Evolutionary conservation across 2,888 invertebrate species (phyloP).

Genomic region (Drosophila paranaensis): DNA sequence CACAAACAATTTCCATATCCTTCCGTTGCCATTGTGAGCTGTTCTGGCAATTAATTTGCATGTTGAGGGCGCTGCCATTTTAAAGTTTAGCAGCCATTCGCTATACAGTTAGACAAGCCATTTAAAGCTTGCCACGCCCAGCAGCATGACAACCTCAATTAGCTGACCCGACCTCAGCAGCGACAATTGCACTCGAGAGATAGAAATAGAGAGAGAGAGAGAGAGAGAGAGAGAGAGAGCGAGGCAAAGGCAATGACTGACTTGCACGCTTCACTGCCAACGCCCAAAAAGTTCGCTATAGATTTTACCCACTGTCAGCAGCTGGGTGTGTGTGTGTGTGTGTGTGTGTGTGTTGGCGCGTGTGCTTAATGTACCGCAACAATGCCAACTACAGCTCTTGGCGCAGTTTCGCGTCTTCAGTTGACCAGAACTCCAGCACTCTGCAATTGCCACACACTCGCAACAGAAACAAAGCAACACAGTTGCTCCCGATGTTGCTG

Average conservation of each 20-base stretch:
- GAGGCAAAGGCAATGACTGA: not conserved
- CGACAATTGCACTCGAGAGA: constrained; percentile 20
- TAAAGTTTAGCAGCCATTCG: constrained; percentile 36
- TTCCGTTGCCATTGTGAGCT: constrained; percentile 23
- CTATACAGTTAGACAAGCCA: constrained; percentile 18
- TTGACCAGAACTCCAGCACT: constrained; percentile 16
- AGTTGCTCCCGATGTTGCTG: not conserved
- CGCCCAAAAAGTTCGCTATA: constrained; percentile 26
- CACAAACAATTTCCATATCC: constrained; percentile 47
- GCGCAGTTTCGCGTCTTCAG: constrained; percentile 12
- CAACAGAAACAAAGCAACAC: constrained; percentile 22
- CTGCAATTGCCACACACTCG: not conserved
- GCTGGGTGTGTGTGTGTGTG: constrained; percentile 5
- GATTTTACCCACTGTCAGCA: constrained; percentile 18
- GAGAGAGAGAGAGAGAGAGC: not conserved
- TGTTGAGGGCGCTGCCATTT: constrained; percentile 49
- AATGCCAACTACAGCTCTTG: constrained; percentile 29
- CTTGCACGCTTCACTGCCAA: constrained; percentile 17
- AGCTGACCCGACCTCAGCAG: constrained; percentile 24
- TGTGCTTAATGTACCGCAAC: constrained; percentile 52
- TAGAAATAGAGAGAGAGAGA: not conserved
- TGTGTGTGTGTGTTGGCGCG: constrained; percentile 20
- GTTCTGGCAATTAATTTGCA: constrained; percentile 67
- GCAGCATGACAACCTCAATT: constrained; percentile 39
- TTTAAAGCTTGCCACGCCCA: constrained; percentile 22